Evolutionary conservation across 2,888 invertebrate species (phyloP), one percentile per base, ranked within the genome.

Genomic region (Synergus gifuensis): DNA sequence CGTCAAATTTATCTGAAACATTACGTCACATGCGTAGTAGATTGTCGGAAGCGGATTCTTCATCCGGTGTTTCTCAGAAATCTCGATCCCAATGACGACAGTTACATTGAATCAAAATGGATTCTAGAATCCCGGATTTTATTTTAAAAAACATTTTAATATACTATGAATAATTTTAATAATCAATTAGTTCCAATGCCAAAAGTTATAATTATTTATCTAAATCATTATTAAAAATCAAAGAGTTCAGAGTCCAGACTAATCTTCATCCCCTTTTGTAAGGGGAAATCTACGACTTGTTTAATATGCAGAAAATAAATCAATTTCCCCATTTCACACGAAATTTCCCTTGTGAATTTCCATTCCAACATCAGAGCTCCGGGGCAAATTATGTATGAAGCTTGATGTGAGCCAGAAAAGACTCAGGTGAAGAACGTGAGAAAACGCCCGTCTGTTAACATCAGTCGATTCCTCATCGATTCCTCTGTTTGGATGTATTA

Each of bases 391-490:
- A 28, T 73, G 28, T 49, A 46, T 69, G 16, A 49, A 49, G 54
- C 49, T 9, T 73, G 28, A 28, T 28, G 67, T 22, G n/a, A 73
- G 73, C n/a, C 16, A 49, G 73, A 54, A 73, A 73, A 73, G 36
- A 73, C 54, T 73, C 49, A 73, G 36, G 73, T 49, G 73, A 54
- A 54, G 73, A 73, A 73, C 73, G 73, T 73, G 73, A 73, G 73
- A 73, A 69, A 73, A 73, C 73, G 73, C 36, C 73, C n/a, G 54
- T 54, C n/a, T 73, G 73, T 73, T 73, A 73, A 73, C 54, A 73
- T 73, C 60, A 60, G 22, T 12, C 54, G n/a, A 73, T 73, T 73
- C 36, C 36, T 73, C 36, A 54, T 36, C n/a, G 73, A 54, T 73
- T 40, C 73, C 36, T 28, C 54, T 73, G 14, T 54, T 11, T 1